phyloP scores from a whole-genome alignment of 2,797 vertebrate species.

The Oophaga sylvatica region DNA sequence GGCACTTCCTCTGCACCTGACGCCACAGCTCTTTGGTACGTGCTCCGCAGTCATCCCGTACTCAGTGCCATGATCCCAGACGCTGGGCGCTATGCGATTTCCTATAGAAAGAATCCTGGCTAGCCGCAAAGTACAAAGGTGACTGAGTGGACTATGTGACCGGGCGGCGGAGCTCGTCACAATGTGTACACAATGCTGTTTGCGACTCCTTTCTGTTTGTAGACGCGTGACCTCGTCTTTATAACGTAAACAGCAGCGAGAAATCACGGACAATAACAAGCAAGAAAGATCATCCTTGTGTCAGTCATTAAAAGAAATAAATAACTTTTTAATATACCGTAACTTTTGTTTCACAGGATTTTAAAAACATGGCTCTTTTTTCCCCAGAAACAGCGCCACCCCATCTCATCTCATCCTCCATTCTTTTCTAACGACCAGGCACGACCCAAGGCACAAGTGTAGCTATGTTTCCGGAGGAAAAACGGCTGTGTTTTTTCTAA shows the following conservation, averaged over 20 bases:
- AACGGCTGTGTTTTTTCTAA: too few relatives aligned
- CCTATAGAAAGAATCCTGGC: neutral
- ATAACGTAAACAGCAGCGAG: neutral
- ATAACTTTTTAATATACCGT: too few relatives aligned
- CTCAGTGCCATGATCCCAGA: neutral
- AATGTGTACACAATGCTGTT: neutral
- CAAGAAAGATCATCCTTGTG: neutral
- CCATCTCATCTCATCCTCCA: too few relatives aligned
- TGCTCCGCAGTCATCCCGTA: neutral
- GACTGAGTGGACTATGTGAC: neutral
- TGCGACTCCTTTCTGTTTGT: neutral
- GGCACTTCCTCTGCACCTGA: constrained; percentile 18
- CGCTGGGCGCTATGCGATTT: neutral
- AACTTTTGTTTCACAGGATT: too few relatives aligned
- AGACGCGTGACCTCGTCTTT: neutral
- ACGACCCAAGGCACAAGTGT: too few relatives aligned
- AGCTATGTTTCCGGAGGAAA: too few relatives aligned
- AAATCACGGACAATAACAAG: neutral
- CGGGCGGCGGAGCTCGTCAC: neutral
- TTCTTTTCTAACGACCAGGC: too few relatives aligned
- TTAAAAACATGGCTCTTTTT: too few relatives aligned
- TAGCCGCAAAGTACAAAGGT: neutral
- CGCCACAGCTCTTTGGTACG: too few relatives aligned
- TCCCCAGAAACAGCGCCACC: too few relatives aligned
- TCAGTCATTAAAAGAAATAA: too few relatives aligned